Percentiles rank a stretch among this genome's conserved stretches.
Evolutionary conservation across 2,888 invertebrate species (phyloP).

Genomic region (Pristionchus mayeri): DNA sequence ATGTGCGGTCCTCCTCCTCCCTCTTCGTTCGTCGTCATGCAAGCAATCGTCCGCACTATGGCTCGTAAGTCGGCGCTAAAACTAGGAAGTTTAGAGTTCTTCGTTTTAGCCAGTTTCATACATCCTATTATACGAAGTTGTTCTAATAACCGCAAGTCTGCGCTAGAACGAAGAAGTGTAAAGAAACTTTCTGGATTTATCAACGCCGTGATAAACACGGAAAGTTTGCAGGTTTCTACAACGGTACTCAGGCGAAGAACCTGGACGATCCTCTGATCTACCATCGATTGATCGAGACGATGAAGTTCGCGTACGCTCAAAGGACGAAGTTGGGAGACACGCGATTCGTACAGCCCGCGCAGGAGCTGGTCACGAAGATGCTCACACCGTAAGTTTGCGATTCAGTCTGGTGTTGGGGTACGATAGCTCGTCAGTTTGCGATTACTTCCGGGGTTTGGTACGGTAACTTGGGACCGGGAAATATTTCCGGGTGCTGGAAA

Average conservation of each 20-base stretch:
- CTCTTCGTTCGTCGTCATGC: slow-evolving; percentile 87
- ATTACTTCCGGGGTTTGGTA: too few species aligned
- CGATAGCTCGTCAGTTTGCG: too few species aligned
- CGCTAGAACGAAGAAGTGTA: too few species aligned
- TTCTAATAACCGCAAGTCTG: too few species aligned
- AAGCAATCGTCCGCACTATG: slow-evolving; percentile 87
- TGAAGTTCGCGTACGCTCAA: slow-evolving; percentile 92
- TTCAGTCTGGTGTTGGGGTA: too few species aligned
- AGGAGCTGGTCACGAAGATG: slow-evolving; percentile 82
- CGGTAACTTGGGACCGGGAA: too few species aligned
- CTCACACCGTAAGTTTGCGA: slow-evolving; percentile 79
- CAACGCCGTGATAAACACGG: too few species aligned
- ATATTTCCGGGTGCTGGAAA: too few species aligned
- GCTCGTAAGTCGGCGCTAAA: slow-evolving; percentile 78
- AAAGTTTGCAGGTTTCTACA: slow-evolving; percentile 67
- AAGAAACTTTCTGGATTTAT: too few species aligned
- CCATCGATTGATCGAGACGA: slow-evolving; percentile 89
- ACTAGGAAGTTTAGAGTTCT: neutral
- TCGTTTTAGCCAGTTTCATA: too few species aligned
- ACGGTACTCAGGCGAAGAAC: slow-evolving; percentile 62
- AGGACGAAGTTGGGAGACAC: slow-evolving; percentile 81
- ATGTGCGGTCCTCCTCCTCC: slow-evolving; percentile 89
- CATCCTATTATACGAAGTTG: too few species aligned
- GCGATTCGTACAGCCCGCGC: slow-evolving; percentile 83
- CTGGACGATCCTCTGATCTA: slow-evolving; percentile 80